Conservation (phyloP, 2,888 invertebrate genomes). For the Ligdia adustata region DNA sequence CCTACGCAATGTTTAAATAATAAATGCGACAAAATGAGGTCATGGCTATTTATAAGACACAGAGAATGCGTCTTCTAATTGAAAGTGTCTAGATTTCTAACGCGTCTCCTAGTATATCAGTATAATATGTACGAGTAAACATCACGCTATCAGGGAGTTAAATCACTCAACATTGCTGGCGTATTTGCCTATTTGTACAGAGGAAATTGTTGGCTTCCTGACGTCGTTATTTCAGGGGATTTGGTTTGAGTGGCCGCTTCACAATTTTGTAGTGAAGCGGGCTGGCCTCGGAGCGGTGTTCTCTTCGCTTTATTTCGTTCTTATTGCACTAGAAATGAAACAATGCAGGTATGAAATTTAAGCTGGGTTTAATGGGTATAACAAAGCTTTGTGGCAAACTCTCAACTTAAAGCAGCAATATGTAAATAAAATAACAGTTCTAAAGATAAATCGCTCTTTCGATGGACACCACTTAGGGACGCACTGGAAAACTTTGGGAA, state of each 20-base stretch:
- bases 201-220: constrained; percentile 4
- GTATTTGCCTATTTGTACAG: constrained; percentile 6
- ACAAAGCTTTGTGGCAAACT: no score
- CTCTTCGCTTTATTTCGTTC: not conserved
- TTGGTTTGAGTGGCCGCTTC: not conserved
- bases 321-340: no score
- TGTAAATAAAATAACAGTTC: no score
- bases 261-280: not conserved
- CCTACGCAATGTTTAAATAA: constrained; percentile 20
- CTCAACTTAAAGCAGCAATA: no score
- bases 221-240: not conserved
- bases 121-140: not conserved
- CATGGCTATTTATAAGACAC: constrained; percentile 19
- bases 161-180: constrained; percentile 2
- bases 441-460: no score
- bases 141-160: constrained; percentile 1
- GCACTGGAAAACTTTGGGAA: no score
- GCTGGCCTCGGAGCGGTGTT: not conserved
- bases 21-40: constrained; percentile 18
- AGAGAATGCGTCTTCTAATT: constrained; percentile 4
- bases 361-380: no score
- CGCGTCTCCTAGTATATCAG: not conserved
- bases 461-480: no score
- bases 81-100: constrained; percentile 12
- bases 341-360: no score